Evolutionary conservation across 1,140 invertebrate species (phyloP).

Genomic region (Drosophila lowei): DNA sequence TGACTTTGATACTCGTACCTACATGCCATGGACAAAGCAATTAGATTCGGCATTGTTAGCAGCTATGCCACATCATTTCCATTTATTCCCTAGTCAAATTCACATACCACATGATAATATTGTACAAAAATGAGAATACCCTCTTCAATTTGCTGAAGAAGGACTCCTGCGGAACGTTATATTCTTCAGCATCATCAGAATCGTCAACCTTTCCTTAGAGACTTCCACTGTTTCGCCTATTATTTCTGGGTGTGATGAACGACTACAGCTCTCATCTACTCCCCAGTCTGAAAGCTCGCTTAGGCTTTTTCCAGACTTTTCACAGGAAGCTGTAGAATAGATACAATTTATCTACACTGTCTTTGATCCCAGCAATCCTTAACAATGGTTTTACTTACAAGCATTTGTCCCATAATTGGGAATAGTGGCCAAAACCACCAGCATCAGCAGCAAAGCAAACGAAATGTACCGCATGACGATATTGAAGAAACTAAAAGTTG

Average conservation of each 20-base stretch:
- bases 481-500: neutral
- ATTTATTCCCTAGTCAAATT: conserved; percentile 9
- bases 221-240: too few species aligned
- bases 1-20: neutral
- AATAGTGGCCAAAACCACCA: neutral
- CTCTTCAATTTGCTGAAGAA: neutral
- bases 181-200: neutral
- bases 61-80: neutral
- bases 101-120: conserved; percentile 5
- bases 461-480: conserved; percentile 10
- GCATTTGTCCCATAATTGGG: neutral
- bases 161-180: too few species aligned
- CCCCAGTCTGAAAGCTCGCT: neutral
- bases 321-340: too few species aligned
- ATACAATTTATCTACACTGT: too few species aligned
- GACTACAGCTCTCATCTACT: conserved; percentile 5
- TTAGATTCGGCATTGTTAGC: neutral
- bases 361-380: too few species aligned
- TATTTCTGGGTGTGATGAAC: neutral
- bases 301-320: too few species aligned
- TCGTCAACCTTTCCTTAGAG: too few species aligned
- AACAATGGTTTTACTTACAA: conserved; percentile 6
- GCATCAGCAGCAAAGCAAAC: conserved; percentile 11
- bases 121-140: neutral
- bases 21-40: neutral